Percentiles rank a stretch among this genome's conserved stretches.
Conservation (phyloP, 1,140 invertebrate species). For the Drosophila paulistorum region DNA sequence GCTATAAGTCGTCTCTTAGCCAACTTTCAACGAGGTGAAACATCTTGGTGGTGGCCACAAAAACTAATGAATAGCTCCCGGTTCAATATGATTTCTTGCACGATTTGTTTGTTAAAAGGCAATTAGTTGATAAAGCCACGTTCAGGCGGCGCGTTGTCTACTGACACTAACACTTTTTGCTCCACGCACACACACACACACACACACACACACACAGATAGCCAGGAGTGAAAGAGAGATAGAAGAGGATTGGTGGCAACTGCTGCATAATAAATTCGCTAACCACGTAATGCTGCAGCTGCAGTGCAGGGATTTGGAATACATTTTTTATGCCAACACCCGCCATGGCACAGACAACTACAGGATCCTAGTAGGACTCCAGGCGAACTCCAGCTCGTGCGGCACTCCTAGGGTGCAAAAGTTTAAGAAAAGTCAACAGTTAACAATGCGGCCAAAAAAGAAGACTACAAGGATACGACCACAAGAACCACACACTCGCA, state of each 20-base stretch:
- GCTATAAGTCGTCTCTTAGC: background rate
- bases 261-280: conserved; percentile 80
- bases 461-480: conserved; percentile 30
- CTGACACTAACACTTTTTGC: conserved; percentile 12
- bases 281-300: conserved; percentile 81
- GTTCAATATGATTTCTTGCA: conserved; percentile 80
- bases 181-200: conserved; percentile 21
- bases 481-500: background rate
- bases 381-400: conserved; percentile 4
- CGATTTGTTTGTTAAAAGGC: conserved; percentile 80
- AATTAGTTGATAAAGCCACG: conserved; percentile 68
- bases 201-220: background rate
- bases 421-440: conserved; percentile 80
- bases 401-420: conserved; percentile 58
- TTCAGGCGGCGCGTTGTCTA: conserved; percentile 9
- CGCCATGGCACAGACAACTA: conserved; percentile 49
- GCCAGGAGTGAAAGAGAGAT: conserved; percentile 39
- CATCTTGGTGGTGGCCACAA: conserved; percentile 27
- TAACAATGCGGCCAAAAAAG: conserved; percentile 66
- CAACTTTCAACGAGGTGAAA: conserved; percentile 30
- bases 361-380: conserved; percentile 13
- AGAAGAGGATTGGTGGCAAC: conserved; percentile 22
- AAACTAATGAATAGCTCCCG: conserved; percentile 62
- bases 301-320: conserved; percentile 79
- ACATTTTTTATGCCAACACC: conserved; percentile 77